Conservation (phyloP, 2,797 vertebrate genomes). For the Sebastes vulpes region DNA sequence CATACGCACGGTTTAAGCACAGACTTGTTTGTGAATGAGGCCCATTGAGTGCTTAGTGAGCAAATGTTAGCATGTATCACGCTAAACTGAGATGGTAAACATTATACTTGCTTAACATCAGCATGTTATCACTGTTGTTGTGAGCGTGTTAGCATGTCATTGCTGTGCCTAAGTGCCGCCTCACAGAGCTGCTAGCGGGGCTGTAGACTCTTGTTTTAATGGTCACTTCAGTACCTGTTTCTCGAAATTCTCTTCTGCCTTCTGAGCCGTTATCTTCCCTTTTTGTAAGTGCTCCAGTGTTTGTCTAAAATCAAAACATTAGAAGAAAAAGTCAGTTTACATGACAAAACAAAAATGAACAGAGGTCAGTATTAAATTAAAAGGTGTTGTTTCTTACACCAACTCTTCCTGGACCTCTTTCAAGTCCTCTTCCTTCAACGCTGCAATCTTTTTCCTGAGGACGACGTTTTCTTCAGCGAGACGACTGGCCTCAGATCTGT, state of each 20-base stretch:
- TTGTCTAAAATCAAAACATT: slow-evolving; percentile 77
- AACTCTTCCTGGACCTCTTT: slow-evolving; percentile 88
- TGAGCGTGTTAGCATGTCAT: neutral
- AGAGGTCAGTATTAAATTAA: neutral
- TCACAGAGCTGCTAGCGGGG: neutral
- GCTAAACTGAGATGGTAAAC: too few relatives aligned
- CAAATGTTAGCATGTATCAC: too few relatives aligned
- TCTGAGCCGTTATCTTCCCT: slow-evolving; percentile 88
- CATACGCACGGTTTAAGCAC: too few relatives aligned
- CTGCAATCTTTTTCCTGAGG: slow-evolving; percentile 86
- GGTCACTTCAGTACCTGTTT: slow-evolving; percentile 87
- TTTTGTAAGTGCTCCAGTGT: slow-evolving; percentile 88
- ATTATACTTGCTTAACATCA: too few relatives aligned
- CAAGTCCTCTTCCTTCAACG: slow-evolving; percentile 89
- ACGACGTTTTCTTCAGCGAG: slow-evolving; percentile 89
- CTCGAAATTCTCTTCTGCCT: slow-evolving; percentile 87
- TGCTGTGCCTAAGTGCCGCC: neutral
- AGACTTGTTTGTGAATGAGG: too few relatives aligned
- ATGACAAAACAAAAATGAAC: neutral
- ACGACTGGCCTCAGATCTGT: slow-evolving; percentile 88
- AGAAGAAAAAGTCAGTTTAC: neutral
- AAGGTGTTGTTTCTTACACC: slow-evolving; percentile 80
- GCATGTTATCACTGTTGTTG: too few relatives aligned
- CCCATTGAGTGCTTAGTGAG: too few relatives aligned
- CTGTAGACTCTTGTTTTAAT: neutral